Evolutionary conservation across 2,113 vertebrate genomes (phyloP).

Genomic region (Arothron firmamentum): DNA sequence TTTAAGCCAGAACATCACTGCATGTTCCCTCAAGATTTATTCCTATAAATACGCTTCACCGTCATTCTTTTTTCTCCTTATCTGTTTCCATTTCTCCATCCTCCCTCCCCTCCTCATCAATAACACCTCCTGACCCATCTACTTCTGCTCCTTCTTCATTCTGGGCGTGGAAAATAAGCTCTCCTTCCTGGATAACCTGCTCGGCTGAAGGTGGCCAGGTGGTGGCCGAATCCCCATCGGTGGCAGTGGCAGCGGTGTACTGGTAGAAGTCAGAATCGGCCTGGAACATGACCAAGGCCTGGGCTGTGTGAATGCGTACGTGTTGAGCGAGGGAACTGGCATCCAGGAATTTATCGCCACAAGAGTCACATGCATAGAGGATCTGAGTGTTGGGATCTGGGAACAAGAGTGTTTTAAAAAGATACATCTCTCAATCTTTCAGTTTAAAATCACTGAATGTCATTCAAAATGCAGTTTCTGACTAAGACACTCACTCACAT

Average conservation of each 20-base stretch:
- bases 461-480: neutral
- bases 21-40: slow-evolving; percentile 25
- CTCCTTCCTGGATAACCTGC: slow-evolving; percentile 84
- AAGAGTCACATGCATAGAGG: slow-evolving; percentile 93
- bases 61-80: slow-evolving; percentile 22
- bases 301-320: slow-evolving; percentile 95
- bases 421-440: neutral
- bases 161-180: slow-evolving; percentile 80
- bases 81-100: slow-evolving; percentile 43
- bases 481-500: too few species aligned
- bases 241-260: slow-evolving; percentile 76
- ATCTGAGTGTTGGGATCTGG: slow-evolving; percentile 96
- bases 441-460: neutral
- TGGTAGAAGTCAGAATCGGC: slow-evolving; percentile 96
- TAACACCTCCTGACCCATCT: slow-evolving; percentile 18
- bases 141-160: slow-evolving; percentile 25
- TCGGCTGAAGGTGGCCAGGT: slow-evolving; percentile 82
- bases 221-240: slow-evolving; percentile 58
- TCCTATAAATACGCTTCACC: slow-evolving; percentile 20
- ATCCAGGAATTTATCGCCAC: slow-evolving; percentile 93
- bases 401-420: slow-evolving; percentile 6
- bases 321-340: slow-evolving; percentile 92
- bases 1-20: slow-evolving; percentile 43
- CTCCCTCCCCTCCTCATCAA: slow-evolving; percentile 7
- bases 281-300: slow-evolving; percentile 98